Evolutionary conservation across 2,113 vertebrate species (phyloP).

Genomic region (Apeltes quadracus): DNA sequence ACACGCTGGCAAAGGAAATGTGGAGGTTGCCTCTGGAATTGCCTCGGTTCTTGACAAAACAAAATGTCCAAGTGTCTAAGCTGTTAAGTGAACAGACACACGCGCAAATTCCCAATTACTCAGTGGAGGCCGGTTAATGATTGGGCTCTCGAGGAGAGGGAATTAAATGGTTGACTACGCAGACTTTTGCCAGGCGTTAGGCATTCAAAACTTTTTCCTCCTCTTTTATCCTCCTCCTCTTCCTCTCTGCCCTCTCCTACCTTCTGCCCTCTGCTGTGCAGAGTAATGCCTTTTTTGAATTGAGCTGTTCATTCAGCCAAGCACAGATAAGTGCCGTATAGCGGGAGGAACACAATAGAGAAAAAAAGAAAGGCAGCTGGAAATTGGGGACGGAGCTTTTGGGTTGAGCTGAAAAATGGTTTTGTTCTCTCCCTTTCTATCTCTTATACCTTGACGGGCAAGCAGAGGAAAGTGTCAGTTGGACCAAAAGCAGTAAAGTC

Average conservation of each 20-base stretch:
- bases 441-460: conserved; percentile 38
- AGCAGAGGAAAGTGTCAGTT: conserved; percentile 25
- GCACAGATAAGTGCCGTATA: conserved; percentile 70
- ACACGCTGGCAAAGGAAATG: conserved; percentile 5
- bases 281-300: conserved; percentile 70
- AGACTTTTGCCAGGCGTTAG: conserved; percentile 64
- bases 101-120: conserved; percentile 67
- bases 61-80: conserved; percentile 68
- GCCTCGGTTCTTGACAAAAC: conserved; percentile 73
- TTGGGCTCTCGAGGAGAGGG: conserved; percentile 65
- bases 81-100: conserved; percentile 56
- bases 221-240: conserved; percentile 25
- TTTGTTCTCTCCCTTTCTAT: conserved; percentile 39
- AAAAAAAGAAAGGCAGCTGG: conserved; percentile 50
- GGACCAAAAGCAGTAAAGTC: conserved; percentile 35
- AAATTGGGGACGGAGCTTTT: conserved; percentile 34
- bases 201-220: conserved; percentile 45
- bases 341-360: conserved; percentile 62
- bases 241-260: conserved; percentile 41
- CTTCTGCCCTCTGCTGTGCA: conserved; percentile 52
- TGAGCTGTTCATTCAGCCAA: conserved; percentile 75
- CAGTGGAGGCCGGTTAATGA: conserved; percentile 72
- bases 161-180: conserved; percentile 73
- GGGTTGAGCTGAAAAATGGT: conserved; percentile 45
- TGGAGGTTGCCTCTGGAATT: conserved; percentile 42